Percentiles rank a stretch among this genome's conserved stretches.
phyloP scores from a whole-genome alignment of 2,888 invertebrate genomes.

The Uloborus plumipes region DNA sequence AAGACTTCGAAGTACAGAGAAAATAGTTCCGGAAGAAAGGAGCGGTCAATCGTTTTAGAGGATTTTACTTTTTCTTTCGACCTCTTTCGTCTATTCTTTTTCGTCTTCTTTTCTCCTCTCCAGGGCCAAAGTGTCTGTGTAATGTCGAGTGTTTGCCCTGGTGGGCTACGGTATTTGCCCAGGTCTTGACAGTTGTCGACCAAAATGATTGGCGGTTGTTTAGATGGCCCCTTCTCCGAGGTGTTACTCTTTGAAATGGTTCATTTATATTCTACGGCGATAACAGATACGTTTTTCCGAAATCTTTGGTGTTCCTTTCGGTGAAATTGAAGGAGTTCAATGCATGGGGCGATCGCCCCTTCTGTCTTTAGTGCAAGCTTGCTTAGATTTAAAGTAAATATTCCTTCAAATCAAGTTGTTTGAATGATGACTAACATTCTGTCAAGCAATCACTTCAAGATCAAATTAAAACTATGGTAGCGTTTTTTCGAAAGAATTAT shows the following conservation, averaged over 20 bases:
- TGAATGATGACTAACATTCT: too few relatives aligned
- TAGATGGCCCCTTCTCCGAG: background rate
- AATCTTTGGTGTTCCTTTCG: too few relatives aligned
- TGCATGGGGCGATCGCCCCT: too few relatives aligned
- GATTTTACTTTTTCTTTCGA: constrained; percentile 14
- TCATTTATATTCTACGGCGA: background rate
- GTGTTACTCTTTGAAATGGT: constrained; percentile 8
- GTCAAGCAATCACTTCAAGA: too few relatives aligned
- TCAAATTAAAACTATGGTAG: too few relatives aligned
- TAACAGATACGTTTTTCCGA: too few relatives aligned
- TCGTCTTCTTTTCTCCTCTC: background rate
- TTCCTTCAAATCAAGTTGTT: too few relatives aligned
- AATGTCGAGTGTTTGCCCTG: constrained; percentile 36
- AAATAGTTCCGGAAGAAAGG: constrained; percentile 17
- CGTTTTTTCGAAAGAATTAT: too few relatives aligned
- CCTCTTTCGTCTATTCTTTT: constrained; percentile 1
- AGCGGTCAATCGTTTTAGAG: constrained; percentile 28
- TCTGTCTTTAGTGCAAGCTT: too few relatives aligned
- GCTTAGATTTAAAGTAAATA: too few relatives aligned
- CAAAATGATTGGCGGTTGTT: constrained; percentile 16
- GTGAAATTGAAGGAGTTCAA: too few relatives aligned
- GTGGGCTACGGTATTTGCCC: constrained; percentile 24
- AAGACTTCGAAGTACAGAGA: background rate
- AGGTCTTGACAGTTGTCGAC: constrained; percentile 16
- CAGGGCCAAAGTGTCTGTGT: constrained; percentile 5